Evolutionary conservation across 2,888 invertebrate genomes (phyloP).

Genomic region (Brassicogethes aeneus): DNA sequence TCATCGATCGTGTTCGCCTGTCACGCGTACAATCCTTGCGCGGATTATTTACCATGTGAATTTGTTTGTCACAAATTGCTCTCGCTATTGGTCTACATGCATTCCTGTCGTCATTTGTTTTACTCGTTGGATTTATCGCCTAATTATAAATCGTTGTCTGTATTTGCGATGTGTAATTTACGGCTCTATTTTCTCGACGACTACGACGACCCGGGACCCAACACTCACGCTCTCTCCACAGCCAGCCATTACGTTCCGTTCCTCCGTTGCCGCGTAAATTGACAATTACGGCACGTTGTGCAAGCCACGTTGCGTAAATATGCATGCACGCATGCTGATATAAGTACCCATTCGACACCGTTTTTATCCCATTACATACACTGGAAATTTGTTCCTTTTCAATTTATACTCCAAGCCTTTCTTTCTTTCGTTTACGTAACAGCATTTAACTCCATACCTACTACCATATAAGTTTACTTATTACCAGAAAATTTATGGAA

Average conservation of each 20-base stretch:
- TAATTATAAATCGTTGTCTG: conserved; percentile 38
- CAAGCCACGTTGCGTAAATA: too few species aligned
- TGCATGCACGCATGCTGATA: too few species aligned
- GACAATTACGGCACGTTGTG: background rate
- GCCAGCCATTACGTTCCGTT: background rate
- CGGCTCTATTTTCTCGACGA: conserved; percentile 15
- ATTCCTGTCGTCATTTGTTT: conserved; percentile 42
- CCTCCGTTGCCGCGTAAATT: background rate
- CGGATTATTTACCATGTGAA: conserved; percentile 29
- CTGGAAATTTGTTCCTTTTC: too few species aligned
- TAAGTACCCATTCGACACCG: too few species aligned
- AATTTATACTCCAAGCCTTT: too few species aligned
- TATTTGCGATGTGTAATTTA: conserved; percentile 34
- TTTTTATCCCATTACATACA: too few species aligned
- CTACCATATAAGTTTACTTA: too few species aligned
- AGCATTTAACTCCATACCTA: too few species aligned
- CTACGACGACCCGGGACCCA: background rate
- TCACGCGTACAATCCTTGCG: conserved; percentile 21
- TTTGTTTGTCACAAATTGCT: conserved; percentile 41
- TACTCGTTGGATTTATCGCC: conserved; percentile 36
- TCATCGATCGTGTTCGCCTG: conserved; percentile 18
- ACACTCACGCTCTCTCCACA: background rate
- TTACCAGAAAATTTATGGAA: too few species aligned
- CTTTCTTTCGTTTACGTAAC: too few species aligned
- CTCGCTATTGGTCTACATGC: conserved; percentile 41